These are phyloP conservation scores for Campylomormyrus tamandua DNA, from an alignment of 2,113 vertebrate genomes.

Conservation along the genomic window DNA sequence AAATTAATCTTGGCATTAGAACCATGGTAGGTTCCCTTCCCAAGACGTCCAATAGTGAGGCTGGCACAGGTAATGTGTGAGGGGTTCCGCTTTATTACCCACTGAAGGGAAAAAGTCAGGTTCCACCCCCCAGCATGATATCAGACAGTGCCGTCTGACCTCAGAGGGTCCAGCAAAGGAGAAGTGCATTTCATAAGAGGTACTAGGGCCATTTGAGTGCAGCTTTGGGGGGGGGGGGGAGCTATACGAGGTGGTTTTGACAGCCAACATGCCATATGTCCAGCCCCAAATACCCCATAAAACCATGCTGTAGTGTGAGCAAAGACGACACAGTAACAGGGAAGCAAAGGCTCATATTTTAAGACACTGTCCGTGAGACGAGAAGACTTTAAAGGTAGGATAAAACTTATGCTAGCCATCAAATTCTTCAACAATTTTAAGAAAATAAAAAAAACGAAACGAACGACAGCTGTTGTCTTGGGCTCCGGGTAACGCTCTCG, in stretches of 20 bases:
- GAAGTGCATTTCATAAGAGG: not conserved
- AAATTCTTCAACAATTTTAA: not conserved
- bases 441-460: not conserved
- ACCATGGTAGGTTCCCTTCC: not conserved
- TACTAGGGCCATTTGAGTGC: not conserved
- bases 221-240: not conserved
- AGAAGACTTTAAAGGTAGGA: constrained; percentile 35
- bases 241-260: not conserved
- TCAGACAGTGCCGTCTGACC: not conserved
- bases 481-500: constrained; percentile 52
- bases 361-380: constrained; percentile 21
- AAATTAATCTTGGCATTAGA: not conserved
- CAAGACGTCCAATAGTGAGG: not conserved
- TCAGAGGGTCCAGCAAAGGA: not conserved
- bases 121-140: not conserved
- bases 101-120: not conserved
- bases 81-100: not conserved
- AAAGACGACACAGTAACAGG: not conserved
- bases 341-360: not conserved
- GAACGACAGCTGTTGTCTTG: constrained; percentile 39
- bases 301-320: not conserved
- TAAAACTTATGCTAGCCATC: constrained; percentile 29
- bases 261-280: not conserved
- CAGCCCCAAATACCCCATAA: not conserved
- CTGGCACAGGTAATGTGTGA: not conserved